Percentiles rank a stretch among this genome's conserved stretches.
phyloP scores from a whole-genome alignment of 2,888 invertebrate species.

The Ceraclea dissimilis region DNA sequence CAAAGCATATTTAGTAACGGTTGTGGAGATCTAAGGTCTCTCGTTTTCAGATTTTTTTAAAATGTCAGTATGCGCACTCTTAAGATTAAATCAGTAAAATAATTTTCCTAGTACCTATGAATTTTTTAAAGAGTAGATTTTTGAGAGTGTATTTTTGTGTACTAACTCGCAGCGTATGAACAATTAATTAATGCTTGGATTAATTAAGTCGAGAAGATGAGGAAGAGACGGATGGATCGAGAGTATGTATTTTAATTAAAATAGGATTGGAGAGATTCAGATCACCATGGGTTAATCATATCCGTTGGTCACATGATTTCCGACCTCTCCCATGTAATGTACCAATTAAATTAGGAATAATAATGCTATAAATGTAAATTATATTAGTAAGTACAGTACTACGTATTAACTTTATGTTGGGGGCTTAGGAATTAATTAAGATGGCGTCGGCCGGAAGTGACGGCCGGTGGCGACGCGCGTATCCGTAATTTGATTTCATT shows the following conservation, averaged over 20 bases:
- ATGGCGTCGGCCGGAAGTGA: slow-evolving; percentile 15
- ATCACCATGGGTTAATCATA: neutral
- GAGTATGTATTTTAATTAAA: neutral
- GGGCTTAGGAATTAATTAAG: slow-evolving; percentile 19
- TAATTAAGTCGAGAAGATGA: neutral
- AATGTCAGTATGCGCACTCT: no score
- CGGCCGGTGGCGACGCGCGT: slow-evolving; percentile 11
- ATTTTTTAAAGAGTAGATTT: no score
- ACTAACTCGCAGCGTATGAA: neutral
- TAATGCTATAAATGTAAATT: slow-evolving; percentile 5
- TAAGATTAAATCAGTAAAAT: no score
- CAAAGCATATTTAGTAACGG: no score
- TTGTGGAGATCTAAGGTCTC: no score
- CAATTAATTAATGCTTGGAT: neutral
- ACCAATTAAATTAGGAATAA: slow-evolving; percentile 16
- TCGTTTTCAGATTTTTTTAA: no score
- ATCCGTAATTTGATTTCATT: slow-evolving; percentile 15
- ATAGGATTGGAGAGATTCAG: neutral
- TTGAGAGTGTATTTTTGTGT: no score
- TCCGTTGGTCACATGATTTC: slow-evolving; percentile 8
- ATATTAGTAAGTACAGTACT: neutral
- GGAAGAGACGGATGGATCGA: neutral
- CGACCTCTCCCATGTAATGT: slow-evolving; percentile 18
- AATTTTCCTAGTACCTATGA: no score
- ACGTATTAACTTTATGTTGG: neutral